A percentile compares a stretch with the other conserved stretches of the same genome.
Conservation (phyloP, 2,113 vertebrate species). For the Centropus unirufus region DNA sequence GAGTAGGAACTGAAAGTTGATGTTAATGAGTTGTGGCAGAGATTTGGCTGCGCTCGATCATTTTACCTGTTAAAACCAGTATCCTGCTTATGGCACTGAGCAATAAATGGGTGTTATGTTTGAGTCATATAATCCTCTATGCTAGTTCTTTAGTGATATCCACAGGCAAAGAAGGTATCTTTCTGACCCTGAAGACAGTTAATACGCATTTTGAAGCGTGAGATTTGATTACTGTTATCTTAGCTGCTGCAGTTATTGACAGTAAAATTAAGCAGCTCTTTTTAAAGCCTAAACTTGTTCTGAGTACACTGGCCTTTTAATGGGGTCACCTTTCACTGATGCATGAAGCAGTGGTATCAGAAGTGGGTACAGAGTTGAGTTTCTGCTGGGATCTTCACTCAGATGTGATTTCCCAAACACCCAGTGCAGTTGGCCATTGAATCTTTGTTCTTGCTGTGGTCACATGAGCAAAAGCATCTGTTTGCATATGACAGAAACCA, state of each 20-base stretch:
- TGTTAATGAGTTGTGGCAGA: constrained; percentile 9
- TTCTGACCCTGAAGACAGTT: not conserved
- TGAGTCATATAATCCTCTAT: not conserved
- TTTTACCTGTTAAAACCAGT: constrained; percentile 11
- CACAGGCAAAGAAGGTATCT: not conserved
- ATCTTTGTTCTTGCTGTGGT: not conserved
- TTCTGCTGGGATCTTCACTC: not conserved
- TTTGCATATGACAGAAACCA: not conserved
- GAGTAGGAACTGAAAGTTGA: not conserved
- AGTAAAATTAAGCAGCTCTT: constrained; percentile 24
- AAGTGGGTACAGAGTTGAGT: not conserved
- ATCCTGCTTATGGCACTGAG: not conserved
- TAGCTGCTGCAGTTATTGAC: constrained; percentile 2
- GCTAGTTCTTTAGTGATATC: not conserved
- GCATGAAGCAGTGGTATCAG: not conserved
- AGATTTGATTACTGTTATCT: constrained; percentile 53
- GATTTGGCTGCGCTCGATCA: not conserved
- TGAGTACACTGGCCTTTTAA: not conserved
- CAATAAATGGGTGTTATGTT: constrained; percentile 30
- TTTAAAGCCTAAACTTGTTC: not conserved
- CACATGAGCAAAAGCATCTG: not conserved
- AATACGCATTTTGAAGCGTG: not conserved
- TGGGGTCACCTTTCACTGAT: not conserved
- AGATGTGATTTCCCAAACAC: not conserved
- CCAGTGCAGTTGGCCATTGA: not conserved